phyloP scores from a whole-genome alignment of 2,797 vertebrate species.

The Pagetopsis macropterus region DNA sequence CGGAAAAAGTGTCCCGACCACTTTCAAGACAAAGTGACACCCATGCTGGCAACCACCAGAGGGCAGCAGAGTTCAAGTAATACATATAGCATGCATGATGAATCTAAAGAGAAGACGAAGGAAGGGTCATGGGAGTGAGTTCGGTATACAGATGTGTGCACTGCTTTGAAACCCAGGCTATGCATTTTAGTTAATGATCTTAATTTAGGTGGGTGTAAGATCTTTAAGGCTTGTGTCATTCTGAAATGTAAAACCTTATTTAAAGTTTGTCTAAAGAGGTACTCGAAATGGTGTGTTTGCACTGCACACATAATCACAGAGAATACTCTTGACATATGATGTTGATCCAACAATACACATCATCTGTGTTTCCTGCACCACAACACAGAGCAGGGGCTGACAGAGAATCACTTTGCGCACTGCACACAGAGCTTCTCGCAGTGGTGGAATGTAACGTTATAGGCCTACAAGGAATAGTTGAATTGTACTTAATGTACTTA shows the following conservation, averaged over 20 bases:
- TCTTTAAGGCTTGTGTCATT: not conserved
- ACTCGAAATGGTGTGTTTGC: not conserved
- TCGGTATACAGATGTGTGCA: not conserved
- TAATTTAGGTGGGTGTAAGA: not conserved
- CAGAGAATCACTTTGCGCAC: not conserved
- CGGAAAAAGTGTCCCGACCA: not conserved
- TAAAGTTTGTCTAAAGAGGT: not conserved
- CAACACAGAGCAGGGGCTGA: not conserved
- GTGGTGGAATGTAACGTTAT: too few relatives aligned
- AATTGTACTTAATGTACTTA: too few relatives aligned
- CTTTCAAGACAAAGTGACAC: not conserved
- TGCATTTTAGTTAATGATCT: not conserved
- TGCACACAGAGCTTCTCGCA: not conserved
- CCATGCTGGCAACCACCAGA: slow-evolving; percentile 4
- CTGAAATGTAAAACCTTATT: not conserved
- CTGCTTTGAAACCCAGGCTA: not conserved
- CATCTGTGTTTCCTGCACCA: not conserved
- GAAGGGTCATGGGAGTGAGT: not conserved
- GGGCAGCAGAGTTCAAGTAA: not conserved
- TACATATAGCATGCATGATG: not conserved
- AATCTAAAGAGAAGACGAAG: not conserved
- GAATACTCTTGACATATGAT: not conserved
- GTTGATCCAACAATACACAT: not conserved
- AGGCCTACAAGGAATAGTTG: too few relatives aligned
- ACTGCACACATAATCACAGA: not conserved